Base-by-base conservation (phyloP, 1,140 invertebrate genomes). In the Nebria ingens region DNA sequence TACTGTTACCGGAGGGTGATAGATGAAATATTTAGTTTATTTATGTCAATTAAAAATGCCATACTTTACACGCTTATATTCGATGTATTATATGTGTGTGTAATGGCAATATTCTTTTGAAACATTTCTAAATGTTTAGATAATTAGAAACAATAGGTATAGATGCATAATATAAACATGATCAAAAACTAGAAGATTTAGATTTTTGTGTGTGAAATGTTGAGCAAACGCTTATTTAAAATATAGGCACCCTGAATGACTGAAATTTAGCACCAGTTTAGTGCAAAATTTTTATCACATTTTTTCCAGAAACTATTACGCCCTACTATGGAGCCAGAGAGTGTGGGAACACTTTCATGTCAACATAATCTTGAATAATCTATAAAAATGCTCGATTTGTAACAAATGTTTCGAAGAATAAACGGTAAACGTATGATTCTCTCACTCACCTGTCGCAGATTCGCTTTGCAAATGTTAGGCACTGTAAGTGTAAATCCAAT, bases 261-360 rank as follows among this genome's bases (percentile, higher is more conserved):
- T 29, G 4, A 29, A n/a, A 4, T 29, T 29, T 6, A 29, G 25
- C 25, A 29, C 25, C 13, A 29, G n/a, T 29, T 4, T 4, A 6
- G 25, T 29, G 25, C 25, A 29, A 13, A 29, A 29, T 29, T 29
- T n/a, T 4, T 29, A 29, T 29, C 25, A 29, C 25, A 29, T 6
- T 29, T 29, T 29, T 6, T 6, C n/a, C n/a, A n/a, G n/a, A n/a
- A n/a, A n/a, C n/a, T n/a, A n/a, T n/a, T n/a, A n/a, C n/a, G n/a
- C n/a, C n/a, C 13, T 55, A 67, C 77, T 68, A 78, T 62, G 76
- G 68, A 38, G 77, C 67, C 55, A 82, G 71, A 50, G 79, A 81
- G 61, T 76, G 73, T 11, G 86, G 86, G 67, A 87, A 87, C 53
- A 88, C 78, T 58, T 84, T 83, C 82, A 87, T 85, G 19, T 72